Evolutionary conservation across 2,113 vertebrate species (phyloP).

Genomic region (Manacus vitellinus): DNA sequence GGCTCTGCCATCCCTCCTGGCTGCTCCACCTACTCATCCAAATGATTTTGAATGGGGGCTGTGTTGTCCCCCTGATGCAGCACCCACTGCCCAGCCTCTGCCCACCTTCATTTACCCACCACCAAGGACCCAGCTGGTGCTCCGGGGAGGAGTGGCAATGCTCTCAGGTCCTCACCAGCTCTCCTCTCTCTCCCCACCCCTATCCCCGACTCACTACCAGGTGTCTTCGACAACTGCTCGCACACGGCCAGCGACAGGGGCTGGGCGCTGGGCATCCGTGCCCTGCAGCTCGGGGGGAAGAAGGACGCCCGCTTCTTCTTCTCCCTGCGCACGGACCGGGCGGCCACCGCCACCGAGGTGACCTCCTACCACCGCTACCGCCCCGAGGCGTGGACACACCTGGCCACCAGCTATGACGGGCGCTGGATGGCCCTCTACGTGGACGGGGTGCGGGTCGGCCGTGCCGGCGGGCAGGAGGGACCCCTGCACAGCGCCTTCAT

Average conservation of each 20-base stretch:
- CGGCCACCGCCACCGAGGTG: conserved; percentile 79
- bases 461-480: conserved; percentile 79
- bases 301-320: conserved; percentile 92
- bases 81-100: background rate
- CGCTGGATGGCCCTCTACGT: conserved; percentile 85
- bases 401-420: conserved; percentile 87
- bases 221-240: conserved; percentile 95
- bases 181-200: background rate
- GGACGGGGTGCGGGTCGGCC: conserved; percentile 87
- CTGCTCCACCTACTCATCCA: background rate
- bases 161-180: background rate
- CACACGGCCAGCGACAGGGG: conserved; percentile 88
- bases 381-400: conserved; percentile 83
- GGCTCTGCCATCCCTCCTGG: background rate
- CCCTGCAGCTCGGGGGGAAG: conserved; percentile 73
- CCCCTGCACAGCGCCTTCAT: conserved; percentile 89
- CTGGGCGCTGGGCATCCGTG: conserved; percentile 90
- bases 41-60: background rate
- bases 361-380: conserved; percentile 79
- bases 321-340: conserved; percentile 90
- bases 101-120: background rate
- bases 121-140: fast-evolving
- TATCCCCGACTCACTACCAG: conserved; percentile 54
- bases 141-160: background rate
- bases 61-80: too few species aligned